Base-by-base conservation (phyloP, 2,888 invertebrate genomes). In the Cerceris rybyensis region DNA sequence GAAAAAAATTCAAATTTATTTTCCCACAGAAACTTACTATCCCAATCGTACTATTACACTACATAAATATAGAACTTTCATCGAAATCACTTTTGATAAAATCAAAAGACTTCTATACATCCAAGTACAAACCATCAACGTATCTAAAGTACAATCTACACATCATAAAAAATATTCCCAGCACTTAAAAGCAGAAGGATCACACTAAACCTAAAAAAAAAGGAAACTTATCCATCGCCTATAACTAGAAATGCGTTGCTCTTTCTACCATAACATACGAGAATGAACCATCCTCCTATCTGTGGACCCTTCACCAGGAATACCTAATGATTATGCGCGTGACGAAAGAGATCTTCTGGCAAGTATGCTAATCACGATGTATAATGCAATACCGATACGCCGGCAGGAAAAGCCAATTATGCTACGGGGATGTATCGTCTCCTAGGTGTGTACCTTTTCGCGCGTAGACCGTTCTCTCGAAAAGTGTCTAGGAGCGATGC, bases 331-430 rank as follows among this genome's bases (percentile, higher is more conserved):
- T 88, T 89, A 90, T 90, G 90, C 88, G 90, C 89, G 91, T 91
- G 90, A 91, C 91, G 90, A 91, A 91, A 88, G 88, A 89, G 91
- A 91, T 91, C 89, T 89, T 89, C 88, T 87, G 83, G 86, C 81
- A 81, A 88, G 85, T 91, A 91, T 91, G 91, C 87, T 90, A 91
- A 91, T 91, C 83, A 76, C 78, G 87, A 84, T 85, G 83, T 86
- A 85, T 86, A 88, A 88, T 87, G 85, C 83, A 84, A 84, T 84
- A 65, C 84, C 87, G 86, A 89, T 84, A 82, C 85, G 81, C 79
- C 81, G 81, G 68, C 81, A 80, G 68, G 80, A 81, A 90, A 91
- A 91, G 89, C 91, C 91, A 91, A 91, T 91, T 91, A 91, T 89
- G 87, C 85, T 87, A 87, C 86, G 88, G 89, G 90, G 88, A 81